Conservation (phyloP, 2,888 invertebrate species). For the Ctenicera cuprea region DNA sequence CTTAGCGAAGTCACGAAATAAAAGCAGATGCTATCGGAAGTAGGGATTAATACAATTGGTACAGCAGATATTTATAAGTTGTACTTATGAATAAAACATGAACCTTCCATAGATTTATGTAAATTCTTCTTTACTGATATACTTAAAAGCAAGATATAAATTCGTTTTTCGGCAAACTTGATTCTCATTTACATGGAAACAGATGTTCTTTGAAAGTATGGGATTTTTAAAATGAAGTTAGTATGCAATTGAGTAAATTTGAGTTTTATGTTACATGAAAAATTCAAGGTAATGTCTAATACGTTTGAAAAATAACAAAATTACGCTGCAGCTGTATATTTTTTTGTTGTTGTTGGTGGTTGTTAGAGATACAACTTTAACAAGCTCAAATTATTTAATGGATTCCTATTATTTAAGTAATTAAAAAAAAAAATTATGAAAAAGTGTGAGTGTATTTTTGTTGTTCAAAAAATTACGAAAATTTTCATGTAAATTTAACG, state of each 20-base stretch:
- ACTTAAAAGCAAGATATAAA: slow-evolving; percentile 44
- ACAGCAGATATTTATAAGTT: slow-evolving; percentile 29
- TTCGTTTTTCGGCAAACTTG: slow-evolving; percentile 38
- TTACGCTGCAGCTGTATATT: neutral
- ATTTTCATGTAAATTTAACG: no score
- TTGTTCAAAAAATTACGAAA: no score
- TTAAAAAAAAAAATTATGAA: no score
- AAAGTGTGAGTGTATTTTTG: no score
- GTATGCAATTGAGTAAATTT: slow-evolving; percentile 9
- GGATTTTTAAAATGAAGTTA: slow-evolving; percentile 10
- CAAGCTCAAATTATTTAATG: no score
- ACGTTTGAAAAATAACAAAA: neutral
- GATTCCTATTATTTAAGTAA: no score
- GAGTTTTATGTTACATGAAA: slow-evolving; percentile 1
- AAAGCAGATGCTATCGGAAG: slow-evolving; percentile 12
- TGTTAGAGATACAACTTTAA: no score
- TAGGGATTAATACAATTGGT: slow-evolving; percentile 30
- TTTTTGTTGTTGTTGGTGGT: no score
- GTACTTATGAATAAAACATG: slow-evolving; percentile 46
- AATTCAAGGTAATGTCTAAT: neutral
- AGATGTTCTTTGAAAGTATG: slow-evolving; percentile 31
- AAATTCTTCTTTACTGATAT: slow-evolving; percentile 45
- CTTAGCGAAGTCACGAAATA: slow-evolving; percentile 6
- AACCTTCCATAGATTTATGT: slow-evolving; percentile 43
- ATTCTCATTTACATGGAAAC: slow-evolving; percentile 40